These are phyloP conservation scores for Drosophila stalkeri DNA, from an alignment of 2,888 invertebrate genomes.

Conservation along the genomic window DNA sequence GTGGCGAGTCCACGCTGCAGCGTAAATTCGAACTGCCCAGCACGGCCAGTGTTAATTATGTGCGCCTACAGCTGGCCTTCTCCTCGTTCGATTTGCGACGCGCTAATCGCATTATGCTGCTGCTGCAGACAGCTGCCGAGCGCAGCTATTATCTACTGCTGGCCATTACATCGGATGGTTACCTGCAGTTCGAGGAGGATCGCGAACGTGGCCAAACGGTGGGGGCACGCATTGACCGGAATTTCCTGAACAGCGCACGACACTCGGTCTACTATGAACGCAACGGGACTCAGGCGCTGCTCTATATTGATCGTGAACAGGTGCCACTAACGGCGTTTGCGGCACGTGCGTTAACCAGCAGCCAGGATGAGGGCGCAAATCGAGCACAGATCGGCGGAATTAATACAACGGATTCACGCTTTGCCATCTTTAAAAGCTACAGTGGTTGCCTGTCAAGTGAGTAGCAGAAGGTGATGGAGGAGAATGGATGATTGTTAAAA, in stretches of 20 bases:
- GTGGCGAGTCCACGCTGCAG: constrained; percentile 93
- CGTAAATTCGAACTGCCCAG: constrained; percentile 89
- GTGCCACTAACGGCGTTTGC: constrained; percentile 90
- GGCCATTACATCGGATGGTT: constrained; percentile 93
- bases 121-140: constrained; percentile 93
- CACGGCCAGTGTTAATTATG: constrained; percentile 89
- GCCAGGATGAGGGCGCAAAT: constrained; percentile 90
- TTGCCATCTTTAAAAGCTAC: constrained; percentile 93
- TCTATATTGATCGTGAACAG: constrained; percentile 91
- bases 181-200: constrained; percentile 94
- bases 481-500: constrained; percentile 8
- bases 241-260: constrained; percentile 92
- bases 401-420: constrained; percentile 92
- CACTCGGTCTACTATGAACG: constrained; percentile 91
- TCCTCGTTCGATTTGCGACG: constrained; percentile 92
- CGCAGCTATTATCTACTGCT: constrained; percentile 94
- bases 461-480: constrained; percentile 75
- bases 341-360: constrained; percentile 88
- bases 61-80: constrained; percentile 94
- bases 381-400: constrained; percentile 95
- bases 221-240: constrained; percentile 91
- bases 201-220: constrained; percentile 87
- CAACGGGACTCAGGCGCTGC: constrained; percentile 89
- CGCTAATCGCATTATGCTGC: constrained; percentile 91
- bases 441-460: constrained; percentile 96